Evolutionary conservation across 2,113 vertebrate species (phyloP), one percentile per base, ranked within the genome.

Genomic region (Bos javanicus): DNA sequence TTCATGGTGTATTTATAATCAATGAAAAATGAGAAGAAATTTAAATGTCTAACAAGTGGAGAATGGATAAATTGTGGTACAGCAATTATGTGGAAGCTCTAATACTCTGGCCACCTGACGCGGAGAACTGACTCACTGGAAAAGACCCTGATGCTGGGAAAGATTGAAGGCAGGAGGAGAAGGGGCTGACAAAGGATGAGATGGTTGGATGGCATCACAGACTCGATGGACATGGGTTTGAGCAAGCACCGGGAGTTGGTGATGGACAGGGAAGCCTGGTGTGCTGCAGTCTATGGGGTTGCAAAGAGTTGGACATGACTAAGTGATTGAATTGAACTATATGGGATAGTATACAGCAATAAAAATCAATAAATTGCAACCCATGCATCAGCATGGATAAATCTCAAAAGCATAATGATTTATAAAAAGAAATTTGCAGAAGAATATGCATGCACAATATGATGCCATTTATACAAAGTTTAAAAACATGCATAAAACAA

Each of bases 281-380:
- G 19, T 39, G 67, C 67, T 71, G n/a, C n/a, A 71, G 67, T 12
- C 67, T 71, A 39, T 39, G n/a, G 67, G n/a, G 19, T 23, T 71
- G 19, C 67, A 71, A 71, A 71, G 67, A 71, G n/a, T 39, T 71
- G n/a, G 67, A 71, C n/a, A 71, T 71, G 67, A 39, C 67, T 71
- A 19, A 39, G 67, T 71, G 67, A 71, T 19, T 71, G 67, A 71
- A 39, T 11, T 71, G 67, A 25, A 94, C 80, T 87, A 43, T 76
- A 43, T 28, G 10, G 43, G 86, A 86, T 10, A 91, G 52, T 86
- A 92, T 39, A 64, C 26, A 97, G 82, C 33, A 76, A 87, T 87
- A 87, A 90, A 87, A 90, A 92, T 87, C 13, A 93, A 81, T 60
- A 92, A 95, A 64, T 67, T 62, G 39, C 87, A 92, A 84, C 76